A percentile compares a stretch with the other conserved stretches of the same genome.
These are phyloP conservation scores for Rambutsinella grinnellia DNA, from an alignment of 2,888 invertebrate species.

Conservation along the genomic window DNA sequence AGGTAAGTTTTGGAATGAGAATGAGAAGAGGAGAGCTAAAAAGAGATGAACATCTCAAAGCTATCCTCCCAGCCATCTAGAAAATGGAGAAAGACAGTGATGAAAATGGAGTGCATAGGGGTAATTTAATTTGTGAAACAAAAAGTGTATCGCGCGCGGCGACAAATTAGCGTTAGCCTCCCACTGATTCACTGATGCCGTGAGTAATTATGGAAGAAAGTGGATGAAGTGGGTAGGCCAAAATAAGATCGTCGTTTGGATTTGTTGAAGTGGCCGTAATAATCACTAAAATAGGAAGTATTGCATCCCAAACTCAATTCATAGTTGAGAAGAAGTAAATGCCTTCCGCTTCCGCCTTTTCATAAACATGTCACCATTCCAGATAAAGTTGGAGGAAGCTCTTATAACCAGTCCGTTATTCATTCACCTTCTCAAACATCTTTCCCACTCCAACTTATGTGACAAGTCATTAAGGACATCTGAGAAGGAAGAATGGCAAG, in stretches of 20 bases:
- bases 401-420: constrained; percentile 8
- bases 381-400: constrained; percentile 28
- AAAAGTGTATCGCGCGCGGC: constrained; percentile 40
- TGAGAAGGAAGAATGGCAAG: constrained; percentile 44
- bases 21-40: not conserved
- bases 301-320: too few species aligned
- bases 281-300: too few species aligned
- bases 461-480: constrained; percentile 55
- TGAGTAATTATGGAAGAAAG: constrained; percentile 47
- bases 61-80: not conserved
- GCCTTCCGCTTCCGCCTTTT: not conserved
- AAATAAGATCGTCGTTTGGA: too few species aligned
- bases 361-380: constrained; percentile 26
- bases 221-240: constrained; percentile 21
- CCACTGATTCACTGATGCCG: constrained; percentile 50
- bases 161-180: constrained; percentile 42
- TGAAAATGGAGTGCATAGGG: constrained; percentile 29
- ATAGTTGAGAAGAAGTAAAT: too few species aligned
- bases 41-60: not conserved
- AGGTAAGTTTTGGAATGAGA: too few species aligned
- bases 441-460: constrained; percentile 44
- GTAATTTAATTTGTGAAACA: constrained; percentile 51
- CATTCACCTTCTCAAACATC: constrained; percentile 20
- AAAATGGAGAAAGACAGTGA: constrained; percentile 7
- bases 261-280: too few species aligned